Conservation (phyloP, 2,113 vertebrate genomes). For the Scalopus aquaticus region DNA sequence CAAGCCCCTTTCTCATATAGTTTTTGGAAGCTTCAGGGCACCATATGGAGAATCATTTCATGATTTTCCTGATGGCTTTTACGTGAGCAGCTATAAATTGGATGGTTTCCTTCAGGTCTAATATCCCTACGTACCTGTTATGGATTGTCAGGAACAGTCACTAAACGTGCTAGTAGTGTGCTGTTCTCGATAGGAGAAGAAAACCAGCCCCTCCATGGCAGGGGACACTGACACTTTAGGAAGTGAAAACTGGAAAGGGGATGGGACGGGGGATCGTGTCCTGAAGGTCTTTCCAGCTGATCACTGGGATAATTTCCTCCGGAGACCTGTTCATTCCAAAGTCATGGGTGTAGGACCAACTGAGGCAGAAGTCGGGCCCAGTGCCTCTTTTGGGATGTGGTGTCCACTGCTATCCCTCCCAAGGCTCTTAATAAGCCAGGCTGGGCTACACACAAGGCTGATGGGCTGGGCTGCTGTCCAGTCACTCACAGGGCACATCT, state of each 20-base stretch:
- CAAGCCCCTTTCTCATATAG: conserved; percentile 80
- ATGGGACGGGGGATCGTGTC: neutral
- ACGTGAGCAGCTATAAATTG: conserved; percentile 83
- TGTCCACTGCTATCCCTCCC: neutral
- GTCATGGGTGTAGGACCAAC: neutral
- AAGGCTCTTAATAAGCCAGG: neutral
- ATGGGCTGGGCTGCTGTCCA: neutral
- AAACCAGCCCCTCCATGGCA: neutral
- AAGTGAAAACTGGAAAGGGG: neutral
- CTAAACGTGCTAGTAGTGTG: neutral
- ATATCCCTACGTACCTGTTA: conserved; percentile 73
- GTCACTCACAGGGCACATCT: neutral
- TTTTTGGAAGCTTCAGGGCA: conserved; percentile 83
- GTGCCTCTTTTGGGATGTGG: neutral
- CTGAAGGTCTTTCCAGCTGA: neutral
- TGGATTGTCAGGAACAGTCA: neutral
- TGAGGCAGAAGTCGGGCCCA: neutral
- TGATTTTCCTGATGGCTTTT: conserved; percentile 82
- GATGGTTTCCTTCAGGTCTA: conserved; percentile 79
- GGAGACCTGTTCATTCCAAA: neutral
- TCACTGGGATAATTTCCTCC: neutral
- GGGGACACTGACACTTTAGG: neutral
- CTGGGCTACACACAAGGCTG: no score
- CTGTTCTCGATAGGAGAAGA: neutral
- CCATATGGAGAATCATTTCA: conserved; percentile 88